Evolutionary conservation across 2,113 vertebrate genomes (phyloP), one percentile per base, ranked within the genome.

Genomic region (Lipotes vexillifer): DNA sequence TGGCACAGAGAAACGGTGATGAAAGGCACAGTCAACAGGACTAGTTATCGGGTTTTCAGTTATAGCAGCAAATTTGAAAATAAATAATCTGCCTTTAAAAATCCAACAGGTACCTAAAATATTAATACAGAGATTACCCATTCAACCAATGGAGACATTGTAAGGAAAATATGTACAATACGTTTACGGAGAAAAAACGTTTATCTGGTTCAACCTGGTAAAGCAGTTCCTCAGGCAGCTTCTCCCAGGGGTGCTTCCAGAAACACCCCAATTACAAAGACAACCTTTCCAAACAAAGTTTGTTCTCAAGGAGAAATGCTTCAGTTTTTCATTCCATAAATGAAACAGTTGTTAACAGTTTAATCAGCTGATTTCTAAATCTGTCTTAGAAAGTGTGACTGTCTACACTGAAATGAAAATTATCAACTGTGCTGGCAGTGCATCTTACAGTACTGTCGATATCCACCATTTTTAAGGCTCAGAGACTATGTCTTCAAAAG

Each of bases 1-100:
- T 99, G 99, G 99, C 98, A 99, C 98, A 98, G 98, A 99, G 97
- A 98, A 97, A 99, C 98, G 96, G 93, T 97, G 98, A 99, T 99
- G 98, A 99, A 99, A 99, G 99, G 99, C 99, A 99, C 99, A 98
- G 98, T 98, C 99, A 98, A 98, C 98, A 96, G 98, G 98, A 98
- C 98, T 96, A 97, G 95, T 98, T 93, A 75, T 84, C 96, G 95
- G 96, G 94, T 98, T 99, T 98, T 97, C 98, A 98, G 94, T 98
- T 95, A 97, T 96, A 99, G 98, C 98, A 99, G 99, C 98, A 98
- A 97, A 85, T 98, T 98, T 97, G 84, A 96, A 97, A 98, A 97
- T 97, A 95, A 97, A 97, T 93, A 97, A 87, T 94, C 87, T 74
- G 29, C 97, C 96, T 97, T 90, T 97, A 72, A 92, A 82, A 97